A percentile compares a stretch with the other conserved stretches of the same genome.
phyloP scores from a whole-genome alignment of 2,113 vertebrate species.

The Pantherophis guttatus region DNA sequence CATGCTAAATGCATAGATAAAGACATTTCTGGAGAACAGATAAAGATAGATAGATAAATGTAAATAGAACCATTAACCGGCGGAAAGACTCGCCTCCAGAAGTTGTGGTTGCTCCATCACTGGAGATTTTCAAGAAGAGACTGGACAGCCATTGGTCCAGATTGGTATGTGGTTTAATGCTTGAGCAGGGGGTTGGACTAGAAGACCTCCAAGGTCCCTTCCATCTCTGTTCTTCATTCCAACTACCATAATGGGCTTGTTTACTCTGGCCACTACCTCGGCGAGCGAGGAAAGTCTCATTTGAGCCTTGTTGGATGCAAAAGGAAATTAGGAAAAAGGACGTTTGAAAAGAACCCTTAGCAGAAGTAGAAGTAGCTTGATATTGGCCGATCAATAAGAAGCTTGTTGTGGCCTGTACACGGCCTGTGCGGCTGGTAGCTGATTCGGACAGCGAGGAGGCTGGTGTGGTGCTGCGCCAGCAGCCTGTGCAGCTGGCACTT shows the following conservation, averaged over 20 bases:
- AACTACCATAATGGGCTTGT: neutral
- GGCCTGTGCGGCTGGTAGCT: no score
- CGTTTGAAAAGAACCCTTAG: no score
- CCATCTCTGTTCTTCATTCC: neutral
- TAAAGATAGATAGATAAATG: neutral
- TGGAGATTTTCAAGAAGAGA: neutral
- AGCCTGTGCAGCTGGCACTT: no score
- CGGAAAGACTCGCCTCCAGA: neutral
- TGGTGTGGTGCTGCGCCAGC: no score
- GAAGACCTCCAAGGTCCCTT: neutral
- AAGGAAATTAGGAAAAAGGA: neutral
- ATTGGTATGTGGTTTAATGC: neutral
- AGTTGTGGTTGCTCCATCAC: neutral
- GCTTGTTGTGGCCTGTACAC: no score
- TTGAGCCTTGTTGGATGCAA: neutral
- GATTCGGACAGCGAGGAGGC: no score
- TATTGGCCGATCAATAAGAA: neutral
- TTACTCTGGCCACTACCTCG: neutral
- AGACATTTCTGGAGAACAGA: neutral
- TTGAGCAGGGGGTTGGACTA: neutral
- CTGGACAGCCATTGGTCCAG: neutral
- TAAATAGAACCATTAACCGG: neutral
- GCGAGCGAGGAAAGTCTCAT: neutral
- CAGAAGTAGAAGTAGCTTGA: neutral
- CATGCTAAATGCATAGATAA: neutral